Base-by-base conservation (phyloP, 2,797 vertebrate genomes). In the Gambusia yucatana region DNA sequence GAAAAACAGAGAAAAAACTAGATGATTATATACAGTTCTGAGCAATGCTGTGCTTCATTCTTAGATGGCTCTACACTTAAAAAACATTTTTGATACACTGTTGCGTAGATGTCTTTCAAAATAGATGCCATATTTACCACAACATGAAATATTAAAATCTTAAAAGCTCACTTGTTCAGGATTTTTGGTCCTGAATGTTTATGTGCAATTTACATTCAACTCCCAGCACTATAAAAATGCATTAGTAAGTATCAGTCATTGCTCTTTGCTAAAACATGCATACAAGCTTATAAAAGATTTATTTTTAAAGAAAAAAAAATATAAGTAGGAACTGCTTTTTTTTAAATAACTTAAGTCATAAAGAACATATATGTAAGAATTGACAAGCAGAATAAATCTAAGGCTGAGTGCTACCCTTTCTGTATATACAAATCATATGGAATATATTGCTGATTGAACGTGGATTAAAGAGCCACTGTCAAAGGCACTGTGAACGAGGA, bases 401-500 rank as follows among this genome's bases (percentile, higher is more conserved):
- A 65, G 63, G 41, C 63, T 36, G 63, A 22, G 63, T 67, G 63
- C 36, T 65, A 36, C 17, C 17, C 22, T 67, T 67, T 67, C 20
- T 43, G 22, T 88, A 85, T 76, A 70, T 80, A 87, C 72, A 89
- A 20, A 78, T 57, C 8, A 25, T 7, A 72, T 78, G n/a, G 39
- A 88, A 86, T 79, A 86, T 76, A 81, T 57, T 69, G 39, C 9
- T 79, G 30, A 28, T 75, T 78, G 25, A 63, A 4, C 41, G 36
- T 69, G 52, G 48, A 63, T 73, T 10, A 77, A 52, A 70, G n/a
- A 79, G 71, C 30, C n/a, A 61, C 70, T 63, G 59, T 25, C 77
- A 75, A 93, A 92, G 89, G 87, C 88, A 89, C 82, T 50, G 14
- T 67, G 14, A 81, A 33, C 17, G n/a, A 75, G 59, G 33, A 46